Conservation (phyloP, 2,888 invertebrate species). For the Toxonevra muliebris region DNA sequence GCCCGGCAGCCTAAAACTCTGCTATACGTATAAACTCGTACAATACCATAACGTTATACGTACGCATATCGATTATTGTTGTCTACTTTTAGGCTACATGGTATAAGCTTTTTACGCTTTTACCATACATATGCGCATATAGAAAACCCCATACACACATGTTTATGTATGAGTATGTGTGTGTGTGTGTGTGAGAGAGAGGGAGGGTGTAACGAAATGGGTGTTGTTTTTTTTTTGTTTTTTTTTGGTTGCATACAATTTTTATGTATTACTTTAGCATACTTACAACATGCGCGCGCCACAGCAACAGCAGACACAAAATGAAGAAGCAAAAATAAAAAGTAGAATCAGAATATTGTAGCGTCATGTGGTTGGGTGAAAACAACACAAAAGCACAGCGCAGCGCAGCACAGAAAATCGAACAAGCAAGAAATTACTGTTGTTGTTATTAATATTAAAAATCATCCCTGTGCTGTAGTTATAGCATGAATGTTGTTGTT, state of each 20-base stretch:
- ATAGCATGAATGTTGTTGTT: not conserved
- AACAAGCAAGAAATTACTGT: slow-evolving; percentile 7
- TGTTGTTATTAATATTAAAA: slow-evolving; percentile 29
- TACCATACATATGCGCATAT: not conserved
- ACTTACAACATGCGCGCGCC: slow-evolving; percentile 27
- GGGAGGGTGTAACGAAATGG: no score
- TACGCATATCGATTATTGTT: slow-evolving; percentile 53
- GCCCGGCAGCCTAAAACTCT: slow-evolving; percentile 5
- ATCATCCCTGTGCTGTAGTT: slow-evolving; percentile 26
- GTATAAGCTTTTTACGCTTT: slow-evolving; percentile 13
- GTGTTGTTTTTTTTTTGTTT: no score
- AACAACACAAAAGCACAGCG: not conserved
- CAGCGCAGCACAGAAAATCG: slow-evolving; percentile 6
- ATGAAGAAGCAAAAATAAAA: no score
- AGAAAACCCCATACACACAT: not conserved
- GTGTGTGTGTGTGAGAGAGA: slow-evolving; percentile 27
- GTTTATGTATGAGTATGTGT: slow-evolving; percentile 9
- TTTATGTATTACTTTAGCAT: slow-evolving; percentile 21
- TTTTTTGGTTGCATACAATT: no score
- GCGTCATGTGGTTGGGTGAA: no score
- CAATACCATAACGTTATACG: slow-evolving; percentile 15
- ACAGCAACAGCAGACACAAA: not conserved
- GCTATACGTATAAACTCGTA: not conserved
- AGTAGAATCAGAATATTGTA: no score
- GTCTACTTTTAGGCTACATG: slow-evolving; percentile 33